Evolutionary conservation across 2,888 invertebrate species (phyloP).

Genomic region (Pimpla rufipes): DNA sequence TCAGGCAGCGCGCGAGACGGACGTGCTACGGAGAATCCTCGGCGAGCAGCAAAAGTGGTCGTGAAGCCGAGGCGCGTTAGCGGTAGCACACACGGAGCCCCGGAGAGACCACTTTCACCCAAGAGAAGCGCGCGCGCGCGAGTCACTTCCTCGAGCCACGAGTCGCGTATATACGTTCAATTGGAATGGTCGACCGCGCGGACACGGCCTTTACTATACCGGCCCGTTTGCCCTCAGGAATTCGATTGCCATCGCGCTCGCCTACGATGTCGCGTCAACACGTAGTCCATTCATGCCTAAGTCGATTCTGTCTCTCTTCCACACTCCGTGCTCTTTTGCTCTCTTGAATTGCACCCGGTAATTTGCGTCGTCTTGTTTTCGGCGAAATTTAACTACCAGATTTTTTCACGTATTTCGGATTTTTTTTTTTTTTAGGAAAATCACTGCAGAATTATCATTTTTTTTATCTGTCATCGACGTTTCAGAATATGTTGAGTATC

Average conservation of each 20-base stretch:
- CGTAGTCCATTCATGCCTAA: slow-evolving; percentile 58
- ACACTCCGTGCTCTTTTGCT: background rate
- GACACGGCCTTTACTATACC: slow-evolving; percentile 57
- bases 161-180: background rate
- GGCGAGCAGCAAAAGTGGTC: slow-evolving; percentile 46
- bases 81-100: slow-evolving; percentile 44
- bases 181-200: slow-evolving; percentile 18
- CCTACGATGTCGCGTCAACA: slow-evolving; percentile 22
- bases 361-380: slow-evolving; percentile 1
- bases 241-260: slow-evolving; percentile 57
- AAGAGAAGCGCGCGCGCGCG: slow-evolving; percentile 67
- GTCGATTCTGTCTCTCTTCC: background rate
- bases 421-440: too few species aligned
- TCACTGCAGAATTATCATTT: too few species aligned
- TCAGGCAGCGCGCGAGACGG: background rate
- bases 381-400: background rate
- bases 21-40: background rate
- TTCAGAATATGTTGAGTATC: too few species aligned
- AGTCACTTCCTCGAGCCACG: slow-evolving; percentile 77
- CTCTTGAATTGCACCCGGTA: background rate
- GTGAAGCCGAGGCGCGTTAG: slow-evolving; percentile 40
- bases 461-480: too few species aligned
- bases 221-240: slow-evolving; percentile 52
- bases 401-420: too few species aligned
- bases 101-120: slow-evolving; percentile 79